Evolutionary conservation across 2,797 vertebrate genomes (phyloP).

Genomic region (Prunella strophiata): DNA sequence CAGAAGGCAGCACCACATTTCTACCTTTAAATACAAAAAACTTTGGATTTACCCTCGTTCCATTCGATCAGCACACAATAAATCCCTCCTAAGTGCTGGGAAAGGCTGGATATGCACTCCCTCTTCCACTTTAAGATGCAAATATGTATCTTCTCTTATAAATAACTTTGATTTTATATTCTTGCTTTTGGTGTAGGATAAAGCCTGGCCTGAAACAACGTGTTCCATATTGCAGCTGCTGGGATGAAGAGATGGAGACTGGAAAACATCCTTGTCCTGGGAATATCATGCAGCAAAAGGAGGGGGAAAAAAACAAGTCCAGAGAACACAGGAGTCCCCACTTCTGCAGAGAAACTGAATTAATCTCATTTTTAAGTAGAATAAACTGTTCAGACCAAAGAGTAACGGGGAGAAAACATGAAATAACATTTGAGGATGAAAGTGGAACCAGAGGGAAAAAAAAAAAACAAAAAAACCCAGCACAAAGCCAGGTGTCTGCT

Average conservation of each 20-base stretch:
- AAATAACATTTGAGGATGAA: not conserved
- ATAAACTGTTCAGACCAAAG: not conserved
- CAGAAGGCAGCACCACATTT: not conserved
- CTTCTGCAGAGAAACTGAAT: not conserved
- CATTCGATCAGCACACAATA: not conserved
- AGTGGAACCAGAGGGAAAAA: not conserved
- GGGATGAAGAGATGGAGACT: not conserved
- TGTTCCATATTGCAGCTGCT: not conserved
- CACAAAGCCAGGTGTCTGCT: not conserved
- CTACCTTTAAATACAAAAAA: not conserved
- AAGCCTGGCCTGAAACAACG: not conserved
- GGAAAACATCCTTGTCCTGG: not conserved
- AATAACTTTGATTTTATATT: not conserved
- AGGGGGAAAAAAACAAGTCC: not conserved
- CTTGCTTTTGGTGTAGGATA: not conserved
- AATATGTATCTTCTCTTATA: not conserved
- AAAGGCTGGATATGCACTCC: not conserved
- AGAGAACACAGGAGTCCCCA: not conserved
- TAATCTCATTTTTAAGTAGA: not conserved
- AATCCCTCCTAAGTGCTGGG: not conserved
- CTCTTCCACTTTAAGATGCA: not conserved
- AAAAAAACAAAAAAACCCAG: no score
- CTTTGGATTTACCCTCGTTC: not conserved
- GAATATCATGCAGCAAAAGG: not conserved
- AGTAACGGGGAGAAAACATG: not conserved